phyloP scores from a whole-genome alignment of 2,888 invertebrate genomes.

The Zygogramma bicolorata region DNA sequence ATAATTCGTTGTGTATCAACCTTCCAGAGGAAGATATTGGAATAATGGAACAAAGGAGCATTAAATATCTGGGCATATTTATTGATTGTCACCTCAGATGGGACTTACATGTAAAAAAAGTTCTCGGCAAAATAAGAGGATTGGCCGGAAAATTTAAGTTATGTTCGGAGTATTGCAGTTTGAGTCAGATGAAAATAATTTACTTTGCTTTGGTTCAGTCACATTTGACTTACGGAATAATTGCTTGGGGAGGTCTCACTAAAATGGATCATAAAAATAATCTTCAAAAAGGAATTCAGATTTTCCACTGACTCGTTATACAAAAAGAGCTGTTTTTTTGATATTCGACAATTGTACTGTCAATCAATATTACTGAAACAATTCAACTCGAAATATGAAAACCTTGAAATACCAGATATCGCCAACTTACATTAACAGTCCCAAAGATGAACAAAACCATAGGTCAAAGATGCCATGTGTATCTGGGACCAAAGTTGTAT shows the following conservation, averaged over 20 bases:
- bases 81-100: background rate
- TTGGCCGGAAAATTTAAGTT: background rate
- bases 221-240: background rate
- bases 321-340: background rate
- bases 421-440: background rate
- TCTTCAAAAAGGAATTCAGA: background rate
- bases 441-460: background rate
- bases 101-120: background rate
- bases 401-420: background rate
- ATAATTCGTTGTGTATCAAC: background rate
- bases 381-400: background rate
- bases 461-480: background rate
- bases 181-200: background rate
- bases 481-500: background rate
- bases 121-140: background rate
- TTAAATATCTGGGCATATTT: background rate
- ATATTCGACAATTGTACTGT: background rate
- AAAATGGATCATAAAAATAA: background rate
- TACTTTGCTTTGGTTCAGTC: background rate
- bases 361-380: background rate
- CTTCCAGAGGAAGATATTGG: background rate
- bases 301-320: background rate
- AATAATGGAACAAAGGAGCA: background rate
- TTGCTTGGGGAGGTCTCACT: background rate
- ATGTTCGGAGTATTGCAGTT: background rate